These are phyloP conservation scores for Talpa occidentalis DNA, from an alignment of 2,113 vertebrate species.

Conservation along the genomic window DNA sequence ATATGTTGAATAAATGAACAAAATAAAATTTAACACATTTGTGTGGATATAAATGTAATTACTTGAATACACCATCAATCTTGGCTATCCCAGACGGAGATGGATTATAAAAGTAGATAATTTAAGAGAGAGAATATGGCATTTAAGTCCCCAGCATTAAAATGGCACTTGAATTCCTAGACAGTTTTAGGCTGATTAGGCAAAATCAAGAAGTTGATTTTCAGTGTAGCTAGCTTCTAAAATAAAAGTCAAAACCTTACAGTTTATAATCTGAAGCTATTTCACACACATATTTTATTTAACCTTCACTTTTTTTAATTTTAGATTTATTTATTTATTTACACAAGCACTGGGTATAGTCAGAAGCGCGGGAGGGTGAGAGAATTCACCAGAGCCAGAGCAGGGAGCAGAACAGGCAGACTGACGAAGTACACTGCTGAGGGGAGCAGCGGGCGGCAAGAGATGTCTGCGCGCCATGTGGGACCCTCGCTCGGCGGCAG, in stretches of 20 bases:
- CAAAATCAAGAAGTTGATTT: constrained; percentile 17
- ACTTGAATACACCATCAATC: not conserved
- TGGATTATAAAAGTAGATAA: not conserved
- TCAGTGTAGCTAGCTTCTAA: not conserved
- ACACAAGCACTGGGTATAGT: no score
- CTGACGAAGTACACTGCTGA: no score
- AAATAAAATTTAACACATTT: constrained; percentile 33
- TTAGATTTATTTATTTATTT: no score
- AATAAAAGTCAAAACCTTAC: not conserved
- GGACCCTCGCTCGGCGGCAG: no score
- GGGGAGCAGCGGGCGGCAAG: no score
- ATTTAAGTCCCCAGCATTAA: not conserved
- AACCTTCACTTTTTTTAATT: no score
- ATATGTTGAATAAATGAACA: constrained; percentile 24
- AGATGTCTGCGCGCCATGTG: no score
- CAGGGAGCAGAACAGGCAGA: no score
- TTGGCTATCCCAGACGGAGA: not conserved
- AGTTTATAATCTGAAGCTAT: not conserved
- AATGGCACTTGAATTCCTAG: not conserved
- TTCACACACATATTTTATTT: not conserved
- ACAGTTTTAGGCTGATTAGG: not conserved
- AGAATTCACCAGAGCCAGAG: no score
- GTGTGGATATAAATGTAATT: not conserved
- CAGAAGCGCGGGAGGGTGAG: no score
- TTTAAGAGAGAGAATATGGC: not conserved